phyloP scores from a whole-genome alignment of 37 sponge, comb jelly and placozoan species.

The Tethya wilhelma region DNA sequence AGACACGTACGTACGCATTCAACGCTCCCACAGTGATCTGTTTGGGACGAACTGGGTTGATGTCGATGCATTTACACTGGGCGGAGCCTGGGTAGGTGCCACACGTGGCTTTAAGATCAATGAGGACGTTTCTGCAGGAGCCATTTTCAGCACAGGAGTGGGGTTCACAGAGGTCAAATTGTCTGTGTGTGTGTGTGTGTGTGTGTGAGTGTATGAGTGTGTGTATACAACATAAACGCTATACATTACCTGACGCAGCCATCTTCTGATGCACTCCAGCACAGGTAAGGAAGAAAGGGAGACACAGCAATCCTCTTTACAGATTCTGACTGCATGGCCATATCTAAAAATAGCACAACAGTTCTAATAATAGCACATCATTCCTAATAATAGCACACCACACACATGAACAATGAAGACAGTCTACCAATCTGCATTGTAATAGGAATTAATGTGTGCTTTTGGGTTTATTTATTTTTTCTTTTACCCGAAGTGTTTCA shows the following conservation, averaged over 20 bases:
- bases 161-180: constrained; percentile 84
- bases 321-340: constrained; percentile 65
- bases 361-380: not conserved
- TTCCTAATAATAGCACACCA: not conserved
- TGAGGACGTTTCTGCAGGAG: constrained; percentile 71
- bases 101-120: constrained; percentile 54
- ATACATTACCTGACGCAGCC: constrained; percentile 74
- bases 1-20: constrained; percentile 85
- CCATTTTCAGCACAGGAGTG: constrained; percentile 59
- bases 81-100: not conserved
- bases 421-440: not conserved
- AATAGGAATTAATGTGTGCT: not conserved
- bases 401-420: constrained; percentile 9
- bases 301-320: constrained; percentile 81
- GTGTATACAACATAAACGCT: not conserved
- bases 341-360: constrained; percentile 3
- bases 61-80: constrained; percentile 88
- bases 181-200: constrained; percentile 43
- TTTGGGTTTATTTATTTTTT: no score
- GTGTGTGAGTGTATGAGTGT: constrained; percentile 47
- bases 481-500: constrained; percentile 40
- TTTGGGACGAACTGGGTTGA: constrained; percentile 81
- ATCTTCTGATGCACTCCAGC: constrained; percentile 92
- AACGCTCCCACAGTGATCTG: constrained; percentile 85
- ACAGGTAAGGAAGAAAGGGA: constrained; percentile 56